A percentile compares a stretch with the other conserved stretches of the same genome.
Conservation (phyloP, 1,140 invertebrate genomes). For the Acromyrmex echinatior region DNA sequence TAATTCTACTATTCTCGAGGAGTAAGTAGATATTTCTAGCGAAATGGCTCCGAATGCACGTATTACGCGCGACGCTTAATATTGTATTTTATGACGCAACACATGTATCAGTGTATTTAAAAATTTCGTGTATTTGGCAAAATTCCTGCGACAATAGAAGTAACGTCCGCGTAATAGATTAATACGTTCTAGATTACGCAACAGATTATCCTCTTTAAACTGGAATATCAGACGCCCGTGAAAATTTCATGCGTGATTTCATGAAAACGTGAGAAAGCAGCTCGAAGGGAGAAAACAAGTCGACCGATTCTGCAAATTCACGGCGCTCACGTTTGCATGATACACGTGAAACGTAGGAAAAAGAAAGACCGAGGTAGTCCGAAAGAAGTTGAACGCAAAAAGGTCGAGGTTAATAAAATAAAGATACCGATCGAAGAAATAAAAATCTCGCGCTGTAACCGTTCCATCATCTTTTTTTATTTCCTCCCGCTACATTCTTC, state of each 20-base stretch:
- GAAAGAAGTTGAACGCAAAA: background rate
- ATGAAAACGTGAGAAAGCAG: background rate
- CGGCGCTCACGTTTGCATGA: background rate
- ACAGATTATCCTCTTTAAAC: constrained; percentile 28
- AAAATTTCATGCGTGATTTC: constrained; percentile 27
- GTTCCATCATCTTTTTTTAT: background rate
- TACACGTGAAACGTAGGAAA: background rate
- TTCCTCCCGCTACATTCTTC: background rate
- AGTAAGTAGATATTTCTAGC: constrained; percentile 23
- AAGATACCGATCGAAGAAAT: background rate
- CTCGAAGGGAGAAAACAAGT: background rate
- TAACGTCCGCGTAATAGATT: background rate
- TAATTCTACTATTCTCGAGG: background rate
- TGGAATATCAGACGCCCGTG: background rate
- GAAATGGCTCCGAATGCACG: too few relatives aligned
- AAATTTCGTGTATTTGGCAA: constrained; percentile 17
- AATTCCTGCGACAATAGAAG: constrained; percentile 15
- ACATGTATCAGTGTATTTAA: background rate
- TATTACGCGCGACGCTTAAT: constrained; percentile 16
- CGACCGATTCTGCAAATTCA: background rate
- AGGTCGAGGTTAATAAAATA: background rate
- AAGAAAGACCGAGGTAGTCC: background rate
- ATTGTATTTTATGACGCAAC: background rate
- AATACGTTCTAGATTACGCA: background rate
- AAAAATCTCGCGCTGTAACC: background rate